Percentiles rank a stretch among this genome's conserved stretches.
phyloP scores from a whole-genome alignment of 2,888 invertebrate species.

The Clitarchus hookeri region DNA sequence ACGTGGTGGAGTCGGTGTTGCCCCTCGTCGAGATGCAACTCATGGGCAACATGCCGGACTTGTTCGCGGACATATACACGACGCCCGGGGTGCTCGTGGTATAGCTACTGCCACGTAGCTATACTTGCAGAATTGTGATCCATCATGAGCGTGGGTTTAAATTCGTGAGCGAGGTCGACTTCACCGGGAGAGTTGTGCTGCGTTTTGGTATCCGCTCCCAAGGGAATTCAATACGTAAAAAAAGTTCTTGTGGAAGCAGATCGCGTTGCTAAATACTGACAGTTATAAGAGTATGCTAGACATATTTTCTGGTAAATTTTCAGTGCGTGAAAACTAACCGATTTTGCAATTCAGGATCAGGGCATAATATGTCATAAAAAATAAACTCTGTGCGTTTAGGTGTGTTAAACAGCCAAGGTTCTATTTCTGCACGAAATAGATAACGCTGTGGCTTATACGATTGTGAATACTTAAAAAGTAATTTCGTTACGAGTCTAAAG shows the following conservation, averaged over 20 bases:
- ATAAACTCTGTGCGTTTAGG: background rate
- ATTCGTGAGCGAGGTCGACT: background rate
- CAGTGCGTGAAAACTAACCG: background rate
- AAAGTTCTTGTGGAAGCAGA: background rate
- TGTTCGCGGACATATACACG: background rate
- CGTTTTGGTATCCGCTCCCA: background rate
- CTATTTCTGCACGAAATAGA: slow-evolving; percentile 4
- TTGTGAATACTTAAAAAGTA: background rate
- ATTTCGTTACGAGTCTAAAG: background rate
- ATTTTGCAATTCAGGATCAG: background rate
- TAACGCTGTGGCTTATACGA: background rate
- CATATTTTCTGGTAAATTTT: background rate
- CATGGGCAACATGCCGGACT: background rate
- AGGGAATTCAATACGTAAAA: background rate
- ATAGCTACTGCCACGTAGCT: background rate
- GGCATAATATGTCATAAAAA: too few relatives aligned
- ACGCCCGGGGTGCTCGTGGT: background rate
- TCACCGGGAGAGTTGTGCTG: background rate
- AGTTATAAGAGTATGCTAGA: background rate
- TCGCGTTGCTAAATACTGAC: background rate
- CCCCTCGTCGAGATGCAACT: background rate
- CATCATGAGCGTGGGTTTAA: background rate
- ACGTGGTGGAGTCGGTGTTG: background rate
- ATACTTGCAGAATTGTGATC: background rate
- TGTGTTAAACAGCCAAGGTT: background rate